Evolutionary conservation across 1,140 invertebrate genomes (phyloP), one percentile per base, ranked within the genome.

Genomic region (Macrotrachela quadricornifera): DNA sequence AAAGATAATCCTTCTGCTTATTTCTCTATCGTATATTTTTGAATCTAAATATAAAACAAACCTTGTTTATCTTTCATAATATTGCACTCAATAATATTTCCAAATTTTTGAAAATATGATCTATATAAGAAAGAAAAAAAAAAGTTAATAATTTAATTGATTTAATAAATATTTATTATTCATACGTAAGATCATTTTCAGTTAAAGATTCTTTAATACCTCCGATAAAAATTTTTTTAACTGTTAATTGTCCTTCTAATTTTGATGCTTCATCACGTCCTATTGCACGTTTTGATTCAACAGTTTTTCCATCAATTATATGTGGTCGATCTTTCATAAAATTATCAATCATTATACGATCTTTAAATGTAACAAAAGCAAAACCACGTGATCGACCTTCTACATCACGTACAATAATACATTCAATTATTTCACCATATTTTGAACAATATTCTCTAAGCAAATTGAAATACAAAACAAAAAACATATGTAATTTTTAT

Each of bases 261-360:
- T 79, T 78, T 49, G 80, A 82, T 59, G 85, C 85, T 64, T 91
- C 84, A 78, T 87, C 59, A 61, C 87, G 76, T 1, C 91, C 91
- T 42, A 96, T 83, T 11, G 91, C 92, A 59, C 92, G 71, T 65
- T 97, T 99, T 0, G 91, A 84, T 70, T 97, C 91, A 1, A 97
- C 90, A 51, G 85, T 80, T 59, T 88, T 73, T 4, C 78, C 79
- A 67, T 85, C 81, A 47, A 85, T 79, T 61, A 74, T 75, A 61
- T 84, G 82, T 0, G 81, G 81, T 59, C 90, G 76, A 51, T 81
- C 80, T 62, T 76, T 78, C 72, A 95, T 90, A 1, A 87, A 87
- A 68, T 83, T 82, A 74, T 96, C 88, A 38, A 96, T 85, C 82
- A 88, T 88, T 54, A 81, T 76, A 82, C 37, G 83, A 30, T 30